Evolutionary conservation across 2,888 invertebrate genomes (phyloP), one percentile per base, ranked within the genome.

Genomic region (Gonocerus acuteangulatus): DNA sequence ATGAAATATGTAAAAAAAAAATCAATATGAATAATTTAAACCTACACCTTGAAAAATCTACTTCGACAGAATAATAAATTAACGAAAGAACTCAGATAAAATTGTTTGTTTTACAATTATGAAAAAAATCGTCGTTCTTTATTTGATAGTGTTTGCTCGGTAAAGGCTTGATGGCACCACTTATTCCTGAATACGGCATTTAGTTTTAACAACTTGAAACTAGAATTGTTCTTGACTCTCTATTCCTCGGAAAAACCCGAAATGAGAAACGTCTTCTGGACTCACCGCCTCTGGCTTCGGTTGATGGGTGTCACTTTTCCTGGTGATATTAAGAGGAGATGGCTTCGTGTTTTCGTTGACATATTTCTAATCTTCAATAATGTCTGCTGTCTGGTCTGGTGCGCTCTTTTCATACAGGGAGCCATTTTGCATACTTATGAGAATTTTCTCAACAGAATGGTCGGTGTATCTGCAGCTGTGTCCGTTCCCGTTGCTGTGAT

Each of bases 391-490:
- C n/a, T 15, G 3, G 13, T 39, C 13, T 39, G 39, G 39, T 3
- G 7, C 39, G 39, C 15, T 15, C 39, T 39, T 15, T 39, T 39
- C 3, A 22, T 54, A 39, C 1, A 23, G 3, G 42, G 54, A 9
- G 54, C 42, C n/a, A 39, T 22, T 21, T 42, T 54, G 34, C 42
- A 54, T 36, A 18, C 39, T 2, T 36, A 15, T 15, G 54, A 54
- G 9, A 18, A 42, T 15, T 54, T 54, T 21, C 42, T 54, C 7
- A 15, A 21, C 7, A 54, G 54, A 23, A 23, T 54, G 42, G 42
- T 54, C 15, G 54, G 54, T 2, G 6, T 54, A 1, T 7, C 42
- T 1, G 42, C 23, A 0, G 54, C 7, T 2, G 34, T 54, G 7
- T 54, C 42, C 15, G 39, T 39, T 1, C 2, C 16, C 3, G 36